These are phyloP conservation scores for Luperina nickerlii DNA, from an alignment of 2,888 invertebrate genomes.

Conservation along the genomic window DNA sequence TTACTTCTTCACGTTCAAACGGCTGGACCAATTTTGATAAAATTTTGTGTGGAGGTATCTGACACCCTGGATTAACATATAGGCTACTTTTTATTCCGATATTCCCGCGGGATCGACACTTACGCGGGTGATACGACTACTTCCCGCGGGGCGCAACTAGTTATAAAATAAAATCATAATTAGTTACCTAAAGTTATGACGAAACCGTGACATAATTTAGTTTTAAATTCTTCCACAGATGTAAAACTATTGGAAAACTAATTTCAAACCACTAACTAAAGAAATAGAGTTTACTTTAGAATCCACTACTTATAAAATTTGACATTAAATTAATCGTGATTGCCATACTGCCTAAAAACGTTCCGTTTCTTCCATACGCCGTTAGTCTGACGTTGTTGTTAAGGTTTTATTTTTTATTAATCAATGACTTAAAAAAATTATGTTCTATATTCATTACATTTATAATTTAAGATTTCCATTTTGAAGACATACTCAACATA, in stretches of 20 bases:
- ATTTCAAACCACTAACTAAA: accelerated
- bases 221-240: not conserved
- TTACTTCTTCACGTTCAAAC: too few species aligned
- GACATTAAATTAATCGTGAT: constrained; percentile 64
- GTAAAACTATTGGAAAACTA: not conserved
- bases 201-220: constrained; percentile 2
- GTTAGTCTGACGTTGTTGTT: not conserved
- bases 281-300: constrained; percentile 44
- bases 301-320: constrained; percentile 23
- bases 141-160: too few species aligned
- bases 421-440: accelerated
- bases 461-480: accelerated
- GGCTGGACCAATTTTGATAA: too few species aligned
- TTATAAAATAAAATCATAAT: too few species aligned
- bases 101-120: too few species aligned
- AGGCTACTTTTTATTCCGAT: too few species aligned
- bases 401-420: constrained; percentile 19
- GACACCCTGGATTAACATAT: too few species aligned
- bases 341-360: constrained; percentile 69
- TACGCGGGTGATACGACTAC: too few species aligned
- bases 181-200: not conserved
- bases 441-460: accelerated
- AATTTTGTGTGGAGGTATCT: too few species aligned
- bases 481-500: not conserved
- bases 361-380: constrained; percentile 51